phyloP scores from a whole-genome alignment of 1,140 invertebrate species.

The Diachasma alloeum region DNA sequence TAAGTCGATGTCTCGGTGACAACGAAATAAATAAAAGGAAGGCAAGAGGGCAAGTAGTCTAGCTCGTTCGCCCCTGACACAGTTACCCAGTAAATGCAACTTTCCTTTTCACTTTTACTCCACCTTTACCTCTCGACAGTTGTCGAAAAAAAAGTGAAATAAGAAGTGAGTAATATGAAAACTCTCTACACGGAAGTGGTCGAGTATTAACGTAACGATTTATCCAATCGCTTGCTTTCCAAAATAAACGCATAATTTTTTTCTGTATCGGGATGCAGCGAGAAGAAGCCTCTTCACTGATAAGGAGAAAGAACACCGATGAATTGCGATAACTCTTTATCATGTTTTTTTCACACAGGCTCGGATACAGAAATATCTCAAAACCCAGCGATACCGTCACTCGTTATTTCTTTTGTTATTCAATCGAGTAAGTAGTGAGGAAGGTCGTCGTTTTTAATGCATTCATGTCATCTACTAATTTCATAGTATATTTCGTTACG shows the following conservation, averaged over 20 bases:
- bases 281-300: background rate
- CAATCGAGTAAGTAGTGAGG: constrained; percentile 22
- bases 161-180: background rate
- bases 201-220: background rate
- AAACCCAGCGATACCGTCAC: background rate
- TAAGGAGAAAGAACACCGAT: background rate
- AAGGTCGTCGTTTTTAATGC: constrained; percentile 4
- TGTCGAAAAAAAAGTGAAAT: background rate
- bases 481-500: too few species aligned
- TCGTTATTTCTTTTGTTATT: background rate
- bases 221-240: background rate
- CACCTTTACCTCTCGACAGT: constrained; percentile 28
- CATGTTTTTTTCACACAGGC: background rate
- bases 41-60: constrained; percentile 7
- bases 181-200: constrained; percentile 9
- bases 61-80: constrained; percentile 46
- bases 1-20: background rate
- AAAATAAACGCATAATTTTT: background rate
- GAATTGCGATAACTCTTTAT: background rate
- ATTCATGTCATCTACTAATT: background rate
- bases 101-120: constrained; percentile 56
- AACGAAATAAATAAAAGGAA: constrained; percentile 19
- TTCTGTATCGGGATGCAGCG: background rate
- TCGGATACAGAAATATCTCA: background rate
- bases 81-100: constrained; percentile 49